phyloP scores from a whole-genome alignment of 2,113 vertebrate genomes.

The Pterocles gutturalis region DNA sequence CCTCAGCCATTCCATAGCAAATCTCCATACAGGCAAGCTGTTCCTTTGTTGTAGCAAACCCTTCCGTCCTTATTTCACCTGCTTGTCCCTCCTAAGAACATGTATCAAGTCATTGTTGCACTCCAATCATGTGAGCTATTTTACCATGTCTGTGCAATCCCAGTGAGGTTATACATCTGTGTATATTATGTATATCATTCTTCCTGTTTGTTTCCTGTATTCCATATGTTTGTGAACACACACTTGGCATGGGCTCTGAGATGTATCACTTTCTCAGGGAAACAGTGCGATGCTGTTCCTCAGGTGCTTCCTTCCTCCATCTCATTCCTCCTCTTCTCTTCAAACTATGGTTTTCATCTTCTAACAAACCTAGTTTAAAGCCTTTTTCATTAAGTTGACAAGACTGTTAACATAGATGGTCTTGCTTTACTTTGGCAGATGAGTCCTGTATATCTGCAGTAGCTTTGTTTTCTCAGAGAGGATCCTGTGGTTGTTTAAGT shows the following conservation, averaged over 20 bases:
- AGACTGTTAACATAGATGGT: not conserved
- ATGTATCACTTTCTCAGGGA: not conserved
- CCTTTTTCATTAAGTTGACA: not conserved
- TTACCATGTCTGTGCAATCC: not conserved
- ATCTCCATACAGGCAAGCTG: not conserved
- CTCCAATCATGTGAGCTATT: not conserved
- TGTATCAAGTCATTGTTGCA: not conserved
- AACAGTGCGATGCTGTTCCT: not conserved
- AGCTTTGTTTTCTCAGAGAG: not conserved
- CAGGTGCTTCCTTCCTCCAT: not conserved
- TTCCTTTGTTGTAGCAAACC: not conserved
- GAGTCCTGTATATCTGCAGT: not conserved
- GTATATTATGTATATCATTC: too few species aligned
- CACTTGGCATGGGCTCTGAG: not conserved
- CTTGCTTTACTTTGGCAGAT: not conserved
- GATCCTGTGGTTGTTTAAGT: not conserved
- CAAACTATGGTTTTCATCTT: not conserved
- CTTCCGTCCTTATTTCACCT: not conserved
- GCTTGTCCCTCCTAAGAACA: not conserved
- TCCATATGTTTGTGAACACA: not conserved
- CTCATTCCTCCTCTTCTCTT: not conserved
- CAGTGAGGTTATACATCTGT: not conserved
- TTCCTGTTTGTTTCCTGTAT: not conserved
- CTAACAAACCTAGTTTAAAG: not conserved
- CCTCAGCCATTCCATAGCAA: not conserved